Base-by-base conservation (phyloP, 2,888 invertebrate genomes). In the Acanthosepion esculentum region DNA sequence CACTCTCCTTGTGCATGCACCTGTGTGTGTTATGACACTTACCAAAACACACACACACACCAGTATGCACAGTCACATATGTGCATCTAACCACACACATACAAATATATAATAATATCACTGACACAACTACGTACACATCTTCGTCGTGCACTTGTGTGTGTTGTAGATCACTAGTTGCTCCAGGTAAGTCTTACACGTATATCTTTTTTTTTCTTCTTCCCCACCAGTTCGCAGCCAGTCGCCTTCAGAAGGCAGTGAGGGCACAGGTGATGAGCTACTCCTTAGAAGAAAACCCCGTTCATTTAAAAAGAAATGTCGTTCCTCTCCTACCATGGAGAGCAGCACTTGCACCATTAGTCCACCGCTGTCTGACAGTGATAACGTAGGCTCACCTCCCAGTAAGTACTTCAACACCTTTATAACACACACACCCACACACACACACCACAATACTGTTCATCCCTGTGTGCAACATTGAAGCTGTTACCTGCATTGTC, bases 211-310 rank as follows among this genome's bases (percentile, higher is more conserved):
- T 29, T 48, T 92, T 26, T 64, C 64, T 64, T 64, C 64, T 64
- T 64, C 64, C 92, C 92, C 95, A 96, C 94, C 96, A 97, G 97
- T 96, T 94, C 95, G 96, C 55, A 97, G 97, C 96, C 96, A 97
- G 95, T 97, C 97, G 8, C 97, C 97, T 29, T 98, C 98, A 53
- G 98, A 98, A 95, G 97, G 97, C 95, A 97, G 97, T 96, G 97
- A 97, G 94, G 97, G 97, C 48, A 97, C 97, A 64, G 97, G 97
- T 55, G 97, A 97, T 95, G 97, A 98, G 95, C 92, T 95, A 26
- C 95, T 95, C 55, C 94, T 94, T 48, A 95, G 95, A 53, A 91
- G 94, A 29, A 96, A 96, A 95, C 95, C 96, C 41, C 95, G 96
- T n/a, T 95, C 96, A 18, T 95, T 96, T 41, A 95, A 95, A 93